Evolutionary conservation across 2,888 invertebrate species (phyloP).

Genomic region (Candidula unifasciata): DNA sequence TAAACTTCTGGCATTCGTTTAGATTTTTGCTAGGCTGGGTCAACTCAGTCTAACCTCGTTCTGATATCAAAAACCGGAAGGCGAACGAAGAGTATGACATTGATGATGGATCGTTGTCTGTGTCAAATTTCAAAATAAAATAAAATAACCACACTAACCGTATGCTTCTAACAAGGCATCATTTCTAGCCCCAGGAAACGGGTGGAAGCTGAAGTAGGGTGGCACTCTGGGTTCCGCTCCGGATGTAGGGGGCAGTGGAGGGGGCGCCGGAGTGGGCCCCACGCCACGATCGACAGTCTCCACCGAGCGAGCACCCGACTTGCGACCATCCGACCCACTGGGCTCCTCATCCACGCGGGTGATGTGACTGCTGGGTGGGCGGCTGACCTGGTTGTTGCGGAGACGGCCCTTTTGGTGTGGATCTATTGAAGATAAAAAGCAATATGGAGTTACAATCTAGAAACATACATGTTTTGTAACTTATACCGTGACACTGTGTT

Average conservation of each 20-base stretch:
- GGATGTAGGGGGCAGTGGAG: constrained; percentile 49
- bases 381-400: constrained; percentile 60
- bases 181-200: constrained; percentile 49
- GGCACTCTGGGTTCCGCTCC: constrained; percentile 57
- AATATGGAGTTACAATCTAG: no score
- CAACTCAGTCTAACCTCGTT: no score
- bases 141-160: no score
- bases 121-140: no score
- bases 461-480: no score
- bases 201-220: constrained; percentile 59
- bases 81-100: no score
- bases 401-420: constrained; percentile 57
- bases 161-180: constrained; percentile 55
- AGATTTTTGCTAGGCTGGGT: no score
- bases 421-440: constrained; percentile 48
- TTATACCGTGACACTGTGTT: no score
- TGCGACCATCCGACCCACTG: constrained; percentile 57
- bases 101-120: no score
- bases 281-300: constrained; percentile 76
- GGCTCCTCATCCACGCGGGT: constrained; percentile 72
- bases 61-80: no score
- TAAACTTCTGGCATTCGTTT: no score
- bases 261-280: constrained; percentile 75
- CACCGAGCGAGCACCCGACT: constrained; percentile 60
- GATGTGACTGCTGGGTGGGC: constrained; percentile 67